Evolutionary conservation across 2,797 vertebrate species (phyloP), one percentile per base, ranked within the genome.

Genomic region (Pseudocheirus occidentalis): DNA sequence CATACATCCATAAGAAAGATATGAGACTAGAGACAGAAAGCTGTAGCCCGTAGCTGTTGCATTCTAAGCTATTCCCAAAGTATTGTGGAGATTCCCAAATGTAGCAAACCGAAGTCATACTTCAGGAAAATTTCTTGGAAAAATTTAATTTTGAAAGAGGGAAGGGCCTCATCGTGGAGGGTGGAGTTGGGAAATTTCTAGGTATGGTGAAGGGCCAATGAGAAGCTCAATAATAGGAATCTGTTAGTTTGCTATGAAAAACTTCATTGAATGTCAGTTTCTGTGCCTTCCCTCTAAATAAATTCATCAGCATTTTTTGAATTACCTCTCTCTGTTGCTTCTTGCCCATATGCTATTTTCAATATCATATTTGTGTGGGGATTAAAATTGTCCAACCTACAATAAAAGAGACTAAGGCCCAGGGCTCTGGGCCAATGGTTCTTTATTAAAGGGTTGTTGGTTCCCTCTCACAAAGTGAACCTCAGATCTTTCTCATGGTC

Each of bases 81-180:
- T 2, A 29, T 2, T 5, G 7, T 53, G 1, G 27, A 95, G 90
- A 55, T 28, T 31, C 0, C 0, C 9, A 0, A 87, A 46, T 0
- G 59, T 56, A 11, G 66, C 96, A 90, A 92, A 93, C 94, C 94
- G 93, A 73, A 0, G 0, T 31, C 18, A 95, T 93, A 90, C 56
- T 5, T 46, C 4, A 11, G 52, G n/a, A 92, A 53, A 0, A 13
- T 58, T 96, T 97, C 94, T 95, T 93, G 97, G 94, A 87, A 87
- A 97, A 96, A 97, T 53, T 96, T 55, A 4, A 29, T 97, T 98
- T 98, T 97, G 97, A 96, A 97, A 97, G 6, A 50, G 28, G 50
- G 92, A 90, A 58, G 73, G 58, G 54, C 56, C 90, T 92, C 94
- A 11, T 54, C 9, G n/a, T 81, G 27, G n/a, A 24, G 58, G 55